A percentile compares a stretch with the other conserved stretches of the same genome.
Conservation (phyloP, 1,140 invertebrate species). For the Stegodyphus dumicola region DNA sequence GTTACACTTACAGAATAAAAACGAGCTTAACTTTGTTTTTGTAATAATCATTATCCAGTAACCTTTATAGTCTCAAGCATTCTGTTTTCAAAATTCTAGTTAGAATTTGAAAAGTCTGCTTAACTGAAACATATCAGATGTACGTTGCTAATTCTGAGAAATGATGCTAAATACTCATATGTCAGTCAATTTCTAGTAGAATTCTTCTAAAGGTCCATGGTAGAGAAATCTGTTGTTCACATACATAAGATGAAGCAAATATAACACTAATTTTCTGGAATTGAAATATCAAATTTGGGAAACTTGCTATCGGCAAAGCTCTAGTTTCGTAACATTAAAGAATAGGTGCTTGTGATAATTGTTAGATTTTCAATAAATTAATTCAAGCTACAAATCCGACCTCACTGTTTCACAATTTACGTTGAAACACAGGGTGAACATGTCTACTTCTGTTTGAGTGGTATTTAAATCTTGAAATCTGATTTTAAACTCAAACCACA, state of each 20-base stretch:
- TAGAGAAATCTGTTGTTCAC: neutral
- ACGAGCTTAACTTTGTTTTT: too few species aligned
- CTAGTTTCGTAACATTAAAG: neutral
- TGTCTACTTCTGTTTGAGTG: neutral
- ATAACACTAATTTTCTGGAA: neutral
- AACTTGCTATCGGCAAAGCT: neutral
- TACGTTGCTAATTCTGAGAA: neutral
- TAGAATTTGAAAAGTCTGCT: too few species aligned
- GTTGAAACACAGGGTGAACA: neutral
- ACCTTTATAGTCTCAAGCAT: too few species aligned
- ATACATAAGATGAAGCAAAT: neutral
- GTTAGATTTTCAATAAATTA: neutral
- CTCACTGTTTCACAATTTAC: neutral
- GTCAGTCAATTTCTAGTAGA: neutral
- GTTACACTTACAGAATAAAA: too few species aligned
- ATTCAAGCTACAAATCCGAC: neutral
- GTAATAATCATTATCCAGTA: too few species aligned
- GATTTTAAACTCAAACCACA: neutral
- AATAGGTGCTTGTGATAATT: neutral
- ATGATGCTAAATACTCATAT: neutral
- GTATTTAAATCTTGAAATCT: neutral
- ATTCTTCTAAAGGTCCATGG: neutral
- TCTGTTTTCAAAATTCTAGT: too few species aligned
- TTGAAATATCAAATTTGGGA: neutral
- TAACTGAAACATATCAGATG: too few species aligned